Evolutionary conservation across 2,888 invertebrate genomes (phyloP).

Genomic region (Archaeoteleia sp.): DNA sequence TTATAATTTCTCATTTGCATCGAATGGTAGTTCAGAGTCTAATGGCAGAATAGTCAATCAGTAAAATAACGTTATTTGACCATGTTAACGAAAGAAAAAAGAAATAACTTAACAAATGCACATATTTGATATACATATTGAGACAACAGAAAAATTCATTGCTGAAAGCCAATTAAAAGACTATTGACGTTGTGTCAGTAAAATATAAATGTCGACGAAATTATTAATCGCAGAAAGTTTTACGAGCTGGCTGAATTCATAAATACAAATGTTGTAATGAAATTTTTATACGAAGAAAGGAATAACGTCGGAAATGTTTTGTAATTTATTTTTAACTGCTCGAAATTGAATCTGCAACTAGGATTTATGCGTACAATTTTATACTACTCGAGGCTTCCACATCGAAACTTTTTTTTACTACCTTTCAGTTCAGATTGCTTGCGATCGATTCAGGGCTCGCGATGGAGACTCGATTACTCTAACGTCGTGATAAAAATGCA

Average conservation of each 20-base stretch:
- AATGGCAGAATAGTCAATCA: constrained; percentile 56
- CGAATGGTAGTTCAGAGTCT: constrained; percentile 53
- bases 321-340: constrained; percentile 21
- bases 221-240: too few relatives aligned
- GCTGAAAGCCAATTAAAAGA: too few relatives aligned
- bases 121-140: background rate
- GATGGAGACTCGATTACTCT: constrained; percentile 39
- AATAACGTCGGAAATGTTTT: constrained; percentile 6
- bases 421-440: constrained; percentile 18
- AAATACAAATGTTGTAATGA: background rate
- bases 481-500: constrained; percentile 37
- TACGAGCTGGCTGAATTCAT: background rate
- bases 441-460: constrained; percentile 25
- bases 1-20: constrained; percentile 54
- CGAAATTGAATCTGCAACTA: constrained; percentile 16
- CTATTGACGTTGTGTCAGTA: too few relatives aligned
- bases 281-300: background rate
- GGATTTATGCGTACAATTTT: constrained; percentile 24
- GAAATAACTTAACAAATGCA: constrained; percentile 9
- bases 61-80: constrained; percentile 15
- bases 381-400: background rate
- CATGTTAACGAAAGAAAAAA: constrained; percentile 3
- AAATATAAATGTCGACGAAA: too few relatives aligned
- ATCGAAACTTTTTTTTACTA: constrained; percentile 15
- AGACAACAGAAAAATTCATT: too few relatives aligned